These are phyloP conservation scores for Bovichtus diacanthus DNA, from an alignment of 2,797 vertebrate genomes.

Conservation along the genomic window DNA sequence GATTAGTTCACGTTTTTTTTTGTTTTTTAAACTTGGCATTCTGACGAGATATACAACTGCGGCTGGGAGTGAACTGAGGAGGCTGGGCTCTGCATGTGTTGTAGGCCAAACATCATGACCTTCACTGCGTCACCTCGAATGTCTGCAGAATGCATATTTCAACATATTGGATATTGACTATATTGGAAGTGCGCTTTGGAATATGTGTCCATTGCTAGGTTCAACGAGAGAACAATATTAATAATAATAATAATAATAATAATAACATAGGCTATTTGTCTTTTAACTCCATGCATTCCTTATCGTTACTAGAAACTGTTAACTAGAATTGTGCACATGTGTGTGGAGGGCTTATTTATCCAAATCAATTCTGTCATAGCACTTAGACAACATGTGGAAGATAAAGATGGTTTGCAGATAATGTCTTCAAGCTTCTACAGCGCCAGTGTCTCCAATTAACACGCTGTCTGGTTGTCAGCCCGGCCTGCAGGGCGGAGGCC, in stretches of 20 bases:
- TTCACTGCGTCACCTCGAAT: too few relatives aligned
- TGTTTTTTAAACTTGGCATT: neutral
- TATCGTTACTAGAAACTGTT: neutral
- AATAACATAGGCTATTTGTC: neutral
- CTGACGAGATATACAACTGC: neutral
- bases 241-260: too few relatives aligned
- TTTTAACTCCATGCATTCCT: neutral
- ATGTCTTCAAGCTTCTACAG: conserved; percentile 57
- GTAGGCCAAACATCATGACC: too few relatives aligned
- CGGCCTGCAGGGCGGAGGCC: conserved; percentile 67
- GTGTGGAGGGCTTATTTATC: neutral
- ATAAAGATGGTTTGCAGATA: conserved; percentile 57
- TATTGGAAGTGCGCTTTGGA: neutral
- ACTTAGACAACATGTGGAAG: conserved; percentile 33
- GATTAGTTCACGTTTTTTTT: neutral
- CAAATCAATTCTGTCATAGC: neutral
- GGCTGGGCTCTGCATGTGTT: too few relatives aligned
- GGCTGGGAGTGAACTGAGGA: too few relatives aligned
- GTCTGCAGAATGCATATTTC: too few relatives aligned
- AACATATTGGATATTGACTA: neutral
- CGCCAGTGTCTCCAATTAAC: conserved; percentile 74
- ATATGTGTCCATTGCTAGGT: neutral
- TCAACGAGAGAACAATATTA: neutral
- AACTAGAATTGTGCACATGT: neutral
- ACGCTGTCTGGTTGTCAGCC: conserved; percentile 48